Conservation (phyloP, 2,113 vertebrate species). For the Charina bottae region DNA sequence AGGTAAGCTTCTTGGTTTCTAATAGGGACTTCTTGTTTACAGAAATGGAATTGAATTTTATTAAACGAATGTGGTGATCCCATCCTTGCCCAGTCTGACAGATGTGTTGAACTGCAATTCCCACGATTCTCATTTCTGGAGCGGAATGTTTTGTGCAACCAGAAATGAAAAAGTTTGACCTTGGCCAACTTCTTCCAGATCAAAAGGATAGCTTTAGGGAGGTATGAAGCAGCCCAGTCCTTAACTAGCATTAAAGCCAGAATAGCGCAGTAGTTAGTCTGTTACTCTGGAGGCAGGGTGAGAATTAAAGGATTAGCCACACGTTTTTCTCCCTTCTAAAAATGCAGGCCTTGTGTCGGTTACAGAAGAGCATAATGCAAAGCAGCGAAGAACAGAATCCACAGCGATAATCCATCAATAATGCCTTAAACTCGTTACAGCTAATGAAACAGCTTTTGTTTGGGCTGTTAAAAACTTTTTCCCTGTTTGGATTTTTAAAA, state of each 20-base stretch:
- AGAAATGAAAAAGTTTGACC: conserved; percentile 35
- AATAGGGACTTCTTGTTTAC: background rate
- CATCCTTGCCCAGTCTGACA: no score
- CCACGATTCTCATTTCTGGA: conserved; percentile 15
- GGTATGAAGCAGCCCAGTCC: conserved; percentile 4
- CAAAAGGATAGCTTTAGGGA: conserved; percentile 44
- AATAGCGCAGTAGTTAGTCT: conserved; percentile 30
- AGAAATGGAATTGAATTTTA: background rate
- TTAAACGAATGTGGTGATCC: background rate
- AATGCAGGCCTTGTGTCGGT: conserved; percentile 18
- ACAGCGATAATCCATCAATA: conserved; percentile 30
- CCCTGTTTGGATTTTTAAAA: accelerated
- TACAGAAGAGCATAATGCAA: conserved; percentile 19
- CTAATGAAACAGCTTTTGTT: background rate
- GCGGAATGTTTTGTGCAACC: conserved; percentile 20
- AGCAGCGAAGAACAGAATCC: background rate
- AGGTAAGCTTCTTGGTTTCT: conserved; percentile 69
- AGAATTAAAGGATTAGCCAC: conserved; percentile 39
- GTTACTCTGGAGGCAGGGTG: conserved; percentile 37
- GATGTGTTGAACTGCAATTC: background rate
- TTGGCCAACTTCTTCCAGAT: conserved; percentile 30
- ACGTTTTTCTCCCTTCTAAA: conserved; percentile 2
- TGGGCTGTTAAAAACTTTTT: conserved; percentile 8
- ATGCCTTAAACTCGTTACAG: conserved; percentile 30
- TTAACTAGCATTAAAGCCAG: conserved; percentile 33